Conservation (phyloP, 2,797 vertebrate genomes). For the Erethizon dorsatum region DNA sequence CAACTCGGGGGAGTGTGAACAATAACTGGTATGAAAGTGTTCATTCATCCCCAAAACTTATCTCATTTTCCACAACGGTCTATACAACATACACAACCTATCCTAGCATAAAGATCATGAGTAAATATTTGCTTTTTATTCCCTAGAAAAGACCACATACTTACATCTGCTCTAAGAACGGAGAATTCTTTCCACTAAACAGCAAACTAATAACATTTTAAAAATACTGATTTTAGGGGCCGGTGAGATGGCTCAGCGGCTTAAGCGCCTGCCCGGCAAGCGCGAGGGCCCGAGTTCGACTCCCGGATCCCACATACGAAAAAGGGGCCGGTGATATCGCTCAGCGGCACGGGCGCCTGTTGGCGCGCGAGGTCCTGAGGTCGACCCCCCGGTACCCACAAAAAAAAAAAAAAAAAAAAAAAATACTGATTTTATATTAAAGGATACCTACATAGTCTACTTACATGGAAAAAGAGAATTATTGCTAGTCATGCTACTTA, state of each 20-base stretch:
- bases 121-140: neutral
- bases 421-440: neutral
- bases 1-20: neutral
- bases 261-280: no score
- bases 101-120: no score
- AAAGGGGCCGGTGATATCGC: no score
- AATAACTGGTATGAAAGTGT: neutral
- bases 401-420: no score
- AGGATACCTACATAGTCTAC: neutral
- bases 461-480: constrained; percentile 5
- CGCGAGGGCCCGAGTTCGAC: no score
- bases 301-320: no score
- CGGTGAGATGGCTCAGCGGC: no score
- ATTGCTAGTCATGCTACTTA: neutral
- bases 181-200: neutral
- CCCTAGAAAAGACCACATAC: neutral
- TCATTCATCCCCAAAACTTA: neutral
- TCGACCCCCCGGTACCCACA: no score
- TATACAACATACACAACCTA: rapidly evolving
- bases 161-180: no score
- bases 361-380: no score
- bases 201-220: neutral
- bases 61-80: neutral
- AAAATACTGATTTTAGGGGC: neutral
- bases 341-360: no score